Base-by-base conservation (phyloP, 2,888 invertebrate genomes). In the Ptilodon capucinus region DNA sequence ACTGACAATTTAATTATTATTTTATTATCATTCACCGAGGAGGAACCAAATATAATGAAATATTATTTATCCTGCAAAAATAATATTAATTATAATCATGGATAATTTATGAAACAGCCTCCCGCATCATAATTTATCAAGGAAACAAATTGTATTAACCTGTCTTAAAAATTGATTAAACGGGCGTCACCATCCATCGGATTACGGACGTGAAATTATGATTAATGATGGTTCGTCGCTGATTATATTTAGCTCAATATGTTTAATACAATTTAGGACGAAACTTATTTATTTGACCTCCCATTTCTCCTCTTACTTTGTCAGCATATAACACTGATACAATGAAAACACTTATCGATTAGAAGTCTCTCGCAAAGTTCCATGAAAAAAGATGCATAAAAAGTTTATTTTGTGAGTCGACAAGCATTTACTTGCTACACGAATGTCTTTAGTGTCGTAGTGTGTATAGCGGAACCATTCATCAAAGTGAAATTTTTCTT, bases 91-190 rank as follows among this genome's bases (percentile, higher is more conserved):
- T n/a, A n/a, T n/a, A n/a, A n/a, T n/a, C n/a, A n/a, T n/a, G 21
- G 21, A 7, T 42, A 19, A 40, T 49, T 40, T 38, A 44, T 54
- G 17, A 34, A 48, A 51, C 46, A 23, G 16, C 25, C 30, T 43
- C 23, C 16, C 39, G 61, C 47, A 40, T 46, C 41, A 53, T 59
- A 67, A 75, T 74, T 73, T 68, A 71, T 79, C 71, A 73, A 61
- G 64, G 53, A 57, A 57, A 64, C 67, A 65, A 68, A 74, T 76
- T 68, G 58, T 64, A 70, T 74, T 60, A 68, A 62, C 65, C 68
- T 64, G 68, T 71, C 68, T 62, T 55, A 64, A 70, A 71, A 69
- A 66, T 73, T 76, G 71, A 78, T 79, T 74, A 74, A 77, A 78
- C 68, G 67, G 65, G 64, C 54, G 57, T 75, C 67, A 68, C 65